Conservation (phyloP, 2,888 invertebrate genomes). For the Drosophila rubida region DNA sequence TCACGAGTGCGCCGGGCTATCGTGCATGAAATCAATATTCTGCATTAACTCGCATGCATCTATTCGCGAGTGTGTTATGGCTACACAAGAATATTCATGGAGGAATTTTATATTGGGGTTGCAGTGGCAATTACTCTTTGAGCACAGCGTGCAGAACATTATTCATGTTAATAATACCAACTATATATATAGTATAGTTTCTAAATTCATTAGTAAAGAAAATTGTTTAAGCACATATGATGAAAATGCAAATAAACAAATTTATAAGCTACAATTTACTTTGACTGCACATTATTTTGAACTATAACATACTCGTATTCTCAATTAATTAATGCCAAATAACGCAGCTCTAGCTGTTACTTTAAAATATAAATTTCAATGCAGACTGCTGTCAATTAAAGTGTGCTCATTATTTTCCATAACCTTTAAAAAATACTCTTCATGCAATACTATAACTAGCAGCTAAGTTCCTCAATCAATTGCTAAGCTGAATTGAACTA, state of each 20-base stretch:
- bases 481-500: neutral
- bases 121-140: neutral
- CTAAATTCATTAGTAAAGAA: too few species aligned
- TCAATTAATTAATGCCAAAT: too few species aligned
- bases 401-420: neutral
- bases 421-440: too few species aligned
- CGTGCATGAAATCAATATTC: constrained; percentile 75
- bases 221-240: too few species aligned
- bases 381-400: too few species aligned
- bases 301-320: too few species aligned
- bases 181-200: too few species aligned
- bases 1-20: constrained; percentile 19
- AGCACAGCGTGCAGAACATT: neutral
- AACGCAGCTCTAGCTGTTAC: too few species aligned
- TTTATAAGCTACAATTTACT: too few species aligned
- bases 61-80: constrained; percentile 14
- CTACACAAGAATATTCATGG: constrained; percentile 8
- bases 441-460: neutral
- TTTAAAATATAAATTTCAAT: too few species aligned
- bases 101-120: neutral
- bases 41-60: constrained; percentile 4
- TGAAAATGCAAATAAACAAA: too few species aligned
- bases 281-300: too few species aligned
- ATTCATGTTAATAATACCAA: neutral
- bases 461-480: neutral